phyloP scores from a whole-genome alignment of 2,888 invertebrate genomes.

The Ormyrus labotus region DNA sequence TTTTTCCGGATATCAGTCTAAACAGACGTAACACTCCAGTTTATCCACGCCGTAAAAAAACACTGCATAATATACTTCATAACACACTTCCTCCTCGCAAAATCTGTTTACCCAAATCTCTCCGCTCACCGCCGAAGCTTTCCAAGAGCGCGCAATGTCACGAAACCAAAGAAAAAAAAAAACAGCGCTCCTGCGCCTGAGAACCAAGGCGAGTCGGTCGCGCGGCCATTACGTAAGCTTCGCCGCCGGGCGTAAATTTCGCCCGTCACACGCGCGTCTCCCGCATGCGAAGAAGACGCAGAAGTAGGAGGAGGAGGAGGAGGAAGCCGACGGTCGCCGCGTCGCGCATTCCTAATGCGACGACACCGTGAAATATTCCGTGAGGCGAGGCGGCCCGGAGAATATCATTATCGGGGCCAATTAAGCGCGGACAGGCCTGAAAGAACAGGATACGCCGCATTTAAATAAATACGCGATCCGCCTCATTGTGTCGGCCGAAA shows the following conservation, averaged over 20 bases:
- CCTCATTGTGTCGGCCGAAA: conserved; percentile 44
- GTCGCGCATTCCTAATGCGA: conserved; percentile 45
- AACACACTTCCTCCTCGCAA: too few relatives aligned
- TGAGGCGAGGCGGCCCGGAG: conserved; percentile 55
- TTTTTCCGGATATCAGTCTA: too few relatives aligned
- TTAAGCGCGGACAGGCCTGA: conserved; percentile 69
- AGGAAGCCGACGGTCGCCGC: conserved; percentile 22
- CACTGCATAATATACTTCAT: too few relatives aligned
- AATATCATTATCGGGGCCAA: conserved; percentile 74
- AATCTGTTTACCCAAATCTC: too few relatives aligned
- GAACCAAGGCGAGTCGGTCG: not conserved
- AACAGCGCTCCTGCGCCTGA: too few relatives aligned
- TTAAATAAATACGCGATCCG: conserved; percentile 71
- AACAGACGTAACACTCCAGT: too few relatives aligned
- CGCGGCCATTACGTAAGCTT: conserved; percentile 2
- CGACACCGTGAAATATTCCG: conserved; percentile 28
- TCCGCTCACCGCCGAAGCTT: too few relatives aligned
- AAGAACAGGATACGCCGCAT: conserved; percentile 74
- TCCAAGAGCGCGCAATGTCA: too few relatives aligned
- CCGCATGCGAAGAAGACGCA: not conserved
- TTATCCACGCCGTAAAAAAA: too few relatives aligned
- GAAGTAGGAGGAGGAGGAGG: too few relatives aligned
- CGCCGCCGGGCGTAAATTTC: not conserved
- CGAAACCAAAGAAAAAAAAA: too few relatives aligned
- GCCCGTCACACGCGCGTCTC: not conserved